Evolutionary conservation across 2,888 invertebrate species (phyloP).

Genomic region (Lissocephala sabroskyi): DNA sequence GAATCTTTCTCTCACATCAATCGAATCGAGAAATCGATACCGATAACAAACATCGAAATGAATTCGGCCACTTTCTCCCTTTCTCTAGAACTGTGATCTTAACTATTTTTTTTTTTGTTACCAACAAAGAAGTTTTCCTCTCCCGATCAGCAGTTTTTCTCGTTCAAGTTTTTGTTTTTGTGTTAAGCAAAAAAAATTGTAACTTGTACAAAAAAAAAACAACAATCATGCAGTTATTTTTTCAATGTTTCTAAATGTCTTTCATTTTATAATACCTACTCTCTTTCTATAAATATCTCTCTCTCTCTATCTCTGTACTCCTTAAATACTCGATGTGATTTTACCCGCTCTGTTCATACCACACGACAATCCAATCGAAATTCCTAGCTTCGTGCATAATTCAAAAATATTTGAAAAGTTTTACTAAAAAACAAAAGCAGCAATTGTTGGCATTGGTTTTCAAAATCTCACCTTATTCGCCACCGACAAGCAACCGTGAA

Average conservation of each 20-base stretch:
- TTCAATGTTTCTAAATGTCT: constrained; percentile 51
- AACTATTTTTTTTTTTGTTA: too few relatives aligned
- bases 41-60: too few relatives aligned
- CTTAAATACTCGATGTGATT: constrained; percentile 19
- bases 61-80: too few relatives aligned
- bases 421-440: constrained; percentile 28
- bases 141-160: too few relatives aligned
- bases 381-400: constrained; percentile 41
- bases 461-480: constrained; percentile 39
- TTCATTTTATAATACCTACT: constrained; percentile 32
- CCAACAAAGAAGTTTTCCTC: too few relatives aligned
- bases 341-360: constrained; percentile 7
- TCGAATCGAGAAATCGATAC: too few relatives aligned
- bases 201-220: constrained; percentile 34
- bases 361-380: constrained; percentile 19
- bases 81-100: constrained; percentile 25
- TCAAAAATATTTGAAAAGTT: constrained; percentile 60
- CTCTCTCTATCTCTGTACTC: constrained; percentile 7
- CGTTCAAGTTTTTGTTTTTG: constrained; percentile 1
- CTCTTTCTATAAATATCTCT: constrained; percentile 21
- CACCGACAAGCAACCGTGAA: constrained; percentile 13
- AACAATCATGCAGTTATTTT: constrained; percentile 25
- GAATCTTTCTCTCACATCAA: too few relatives aligned
- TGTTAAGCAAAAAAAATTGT: constrained; percentile 21
- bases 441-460: constrained; percentile 72